Evolutionary conservation across 2,113 vertebrate species (phyloP).

Genomic region (Odontesthes bonariensis): DNA sequence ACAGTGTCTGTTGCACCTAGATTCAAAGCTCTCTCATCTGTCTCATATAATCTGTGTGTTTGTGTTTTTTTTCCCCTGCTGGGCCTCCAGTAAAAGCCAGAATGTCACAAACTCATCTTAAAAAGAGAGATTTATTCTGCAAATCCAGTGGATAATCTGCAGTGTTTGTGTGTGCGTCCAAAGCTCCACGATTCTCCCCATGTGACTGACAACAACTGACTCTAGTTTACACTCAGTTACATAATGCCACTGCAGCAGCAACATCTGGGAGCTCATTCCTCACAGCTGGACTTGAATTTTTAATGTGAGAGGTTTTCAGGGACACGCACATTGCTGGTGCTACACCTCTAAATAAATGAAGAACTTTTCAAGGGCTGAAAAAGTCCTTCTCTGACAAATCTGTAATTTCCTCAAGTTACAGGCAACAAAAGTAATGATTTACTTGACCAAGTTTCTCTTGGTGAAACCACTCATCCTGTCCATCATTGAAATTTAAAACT

Average conservation of each 20-base stretch:
- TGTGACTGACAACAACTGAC: slow-evolving; percentile 66
- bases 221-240: slow-evolving; percentile 57
- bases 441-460: neutral
- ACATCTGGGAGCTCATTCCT: slow-evolving; percentile 67
- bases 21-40: slow-evolving; percentile 23
- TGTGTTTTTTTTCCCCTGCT: neutral
- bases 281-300: slow-evolving; percentile 52
- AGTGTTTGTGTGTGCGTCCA: slow-evolving; percentile 50
- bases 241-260: slow-evolving; percentile 53
- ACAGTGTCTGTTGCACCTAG: slow-evolving; percentile 12
- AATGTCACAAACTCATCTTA: slow-evolving; percentile 39
- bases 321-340: neutral
- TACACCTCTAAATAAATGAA: neutral
- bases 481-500: slow-evolving; percentile 2
- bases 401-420: neutral
- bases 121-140: slow-evolving; percentile 54
- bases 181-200: slow-evolving; percentile 45
- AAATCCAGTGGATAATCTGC: slow-evolving; percentile 69
- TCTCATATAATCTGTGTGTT: slow-evolving; percentile 7
- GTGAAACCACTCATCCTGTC: neutral
- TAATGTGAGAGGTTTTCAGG: slow-evolving; percentile 10
- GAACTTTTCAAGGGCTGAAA: neutral
- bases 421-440: neutral
- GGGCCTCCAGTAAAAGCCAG: slow-evolving; percentile 24
- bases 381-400: neutral